Percentiles rank a stretch among this genome's conserved stretches.
Conservation (phyloP, 2,888 invertebrate species). For the Euplexia lucipara region DNA sequence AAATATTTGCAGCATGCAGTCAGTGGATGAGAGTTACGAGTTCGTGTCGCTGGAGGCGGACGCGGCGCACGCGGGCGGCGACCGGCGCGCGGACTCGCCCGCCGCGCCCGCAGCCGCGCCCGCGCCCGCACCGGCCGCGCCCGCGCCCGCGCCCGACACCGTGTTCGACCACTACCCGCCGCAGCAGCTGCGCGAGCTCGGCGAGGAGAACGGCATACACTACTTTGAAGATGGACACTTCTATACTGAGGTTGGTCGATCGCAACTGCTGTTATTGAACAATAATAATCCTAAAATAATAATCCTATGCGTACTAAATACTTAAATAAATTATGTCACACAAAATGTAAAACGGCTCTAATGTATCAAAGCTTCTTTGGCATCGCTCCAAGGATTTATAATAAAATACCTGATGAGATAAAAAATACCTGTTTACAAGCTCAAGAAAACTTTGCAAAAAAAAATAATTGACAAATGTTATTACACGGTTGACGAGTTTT, state of each 20-base stretch:
- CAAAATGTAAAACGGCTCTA: too few species aligned
- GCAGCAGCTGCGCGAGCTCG: slow-evolving; percentile 93
- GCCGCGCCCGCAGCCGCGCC: slow-evolving; percentile 53
- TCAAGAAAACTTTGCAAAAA: too few species aligned
- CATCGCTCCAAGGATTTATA: too few species aligned
- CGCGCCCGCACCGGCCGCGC: slow-evolving; percentile 50
- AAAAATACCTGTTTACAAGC: too few species aligned
- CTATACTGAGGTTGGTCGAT: slow-evolving; percentile 94
- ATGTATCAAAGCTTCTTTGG: too few species aligned
- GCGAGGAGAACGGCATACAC: slow-evolving; percentile 96
- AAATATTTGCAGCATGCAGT: slow-evolving; percentile 82
- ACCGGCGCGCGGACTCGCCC: slow-evolving; percentile 71
- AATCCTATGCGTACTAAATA: too few species aligned
- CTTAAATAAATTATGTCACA: too few species aligned
- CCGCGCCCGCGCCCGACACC: slow-evolving; percentile 34
- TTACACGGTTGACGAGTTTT: too few species aligned
- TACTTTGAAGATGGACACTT: slow-evolving; percentile 98
- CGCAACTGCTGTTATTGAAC: too few species aligned
- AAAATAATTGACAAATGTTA: too few species aligned
- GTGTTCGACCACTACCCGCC: slow-evolving; percentile 91
- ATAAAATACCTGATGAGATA: too few species aligned
- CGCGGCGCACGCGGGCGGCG: slow-evolving; percentile 77
- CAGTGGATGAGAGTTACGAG: slow-evolving; percentile 90
- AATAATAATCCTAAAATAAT: too few species aligned
- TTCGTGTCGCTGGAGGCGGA: slow-evolving; percentile 86